Conservation (phyloP, 2,797 vertebrate species). For the Linurgus olivaceus region DNA sequence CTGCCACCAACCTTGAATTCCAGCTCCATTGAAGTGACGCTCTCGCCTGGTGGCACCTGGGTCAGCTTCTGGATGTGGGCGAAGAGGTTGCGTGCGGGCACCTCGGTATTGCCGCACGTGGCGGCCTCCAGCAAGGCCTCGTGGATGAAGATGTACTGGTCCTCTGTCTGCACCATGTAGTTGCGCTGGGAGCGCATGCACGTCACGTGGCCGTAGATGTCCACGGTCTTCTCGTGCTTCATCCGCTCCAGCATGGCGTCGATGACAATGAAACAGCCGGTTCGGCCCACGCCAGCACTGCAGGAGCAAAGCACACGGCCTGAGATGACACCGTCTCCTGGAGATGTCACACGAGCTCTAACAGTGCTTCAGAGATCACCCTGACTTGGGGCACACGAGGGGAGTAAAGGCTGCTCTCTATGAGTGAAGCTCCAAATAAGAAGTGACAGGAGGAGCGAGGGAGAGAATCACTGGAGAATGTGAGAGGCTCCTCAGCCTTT, state of each 20-base stretch:
- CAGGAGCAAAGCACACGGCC: background rate
- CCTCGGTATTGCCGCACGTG: conserved; percentile 88
- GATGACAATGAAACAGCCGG: conserved; percentile 93
- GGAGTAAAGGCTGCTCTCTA: background rate
- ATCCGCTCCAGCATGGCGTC: conserved; percentile 97
- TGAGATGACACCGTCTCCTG: background rate
- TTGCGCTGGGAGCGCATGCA: conserved; percentile 96
- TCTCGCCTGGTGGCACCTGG: conserved; percentile 85
- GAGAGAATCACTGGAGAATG: background rate
- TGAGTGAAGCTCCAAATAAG: background rate
- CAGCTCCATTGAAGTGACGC: conserved; percentile 89
- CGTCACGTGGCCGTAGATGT: conserved; percentile 95
- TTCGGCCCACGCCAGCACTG: conserved; percentile 93
- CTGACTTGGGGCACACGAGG: rapidly evolving
- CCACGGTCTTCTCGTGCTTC: conserved; percentile 93
- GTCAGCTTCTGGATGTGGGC: conserved; percentile 93
- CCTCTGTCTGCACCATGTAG: conserved; percentile 99
- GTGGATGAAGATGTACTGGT: conserved; percentile 96
- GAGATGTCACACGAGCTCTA: background rate
- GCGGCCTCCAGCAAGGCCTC: conserved; percentile 93
- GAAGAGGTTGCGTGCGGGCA: conserved; percentile 89
- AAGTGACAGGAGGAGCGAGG: background rate
- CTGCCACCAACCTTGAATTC: conserved; percentile 89
- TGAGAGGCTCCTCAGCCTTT: background rate
- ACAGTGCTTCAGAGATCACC: background rate